Conservation (phyloP, 2,888 invertebrate genomes). For the Furcula furcula region DNA sequence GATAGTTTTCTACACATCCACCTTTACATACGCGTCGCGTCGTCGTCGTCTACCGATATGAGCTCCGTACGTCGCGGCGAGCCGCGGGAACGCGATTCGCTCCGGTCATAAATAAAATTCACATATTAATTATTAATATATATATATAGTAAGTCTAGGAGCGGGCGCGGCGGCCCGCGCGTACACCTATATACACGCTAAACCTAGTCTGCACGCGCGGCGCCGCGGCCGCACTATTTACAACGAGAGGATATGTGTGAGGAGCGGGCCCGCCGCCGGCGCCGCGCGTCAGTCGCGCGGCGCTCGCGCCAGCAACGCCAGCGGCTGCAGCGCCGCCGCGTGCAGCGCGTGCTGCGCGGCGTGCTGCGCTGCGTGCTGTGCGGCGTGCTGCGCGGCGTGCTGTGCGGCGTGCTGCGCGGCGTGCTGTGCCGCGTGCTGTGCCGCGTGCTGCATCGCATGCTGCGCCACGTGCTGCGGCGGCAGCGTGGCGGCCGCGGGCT, state of each 20-base stretch:
- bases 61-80: constrained; percentile 57
- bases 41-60: constrained; percentile 76
- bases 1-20: constrained; percentile 76
- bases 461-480: constrained; percentile 41
- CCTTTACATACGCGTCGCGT: constrained; percentile 64
- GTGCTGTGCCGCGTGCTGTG: constrained; percentile 76
- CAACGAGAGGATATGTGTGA: constrained; percentile 53
- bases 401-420: constrained; percentile 77
- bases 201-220: constrained; percentile 47
- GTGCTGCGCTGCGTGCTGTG: constrained; percentile 50
- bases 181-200: constrained; percentile 53
- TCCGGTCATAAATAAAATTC: constrained; percentile 59
- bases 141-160: constrained; percentile 55
- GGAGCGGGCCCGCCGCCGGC: constrained; percentile 41
- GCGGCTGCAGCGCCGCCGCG: constrained; percentile 77
- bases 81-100: constrained; percentile 26
- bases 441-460: constrained; percentile 86
- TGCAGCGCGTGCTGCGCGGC: constrained; percentile 74
- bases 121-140: constrained; percentile 42
- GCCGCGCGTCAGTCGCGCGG: constrained; percentile 60
- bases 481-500: constrained; percentile 70
- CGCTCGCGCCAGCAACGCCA: constrained; percentile 76
- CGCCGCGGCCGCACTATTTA: constrained; percentile 42
- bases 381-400: constrained; percentile 29
- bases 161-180: constrained; percentile 37